Percentiles rank a stretch among this genome's conserved stretches.
These are phyloP conservation scores for Bufo bufo DNA, from an alignment of 2,113 vertebrate genomes.

Conservation along the genomic window DNA sequence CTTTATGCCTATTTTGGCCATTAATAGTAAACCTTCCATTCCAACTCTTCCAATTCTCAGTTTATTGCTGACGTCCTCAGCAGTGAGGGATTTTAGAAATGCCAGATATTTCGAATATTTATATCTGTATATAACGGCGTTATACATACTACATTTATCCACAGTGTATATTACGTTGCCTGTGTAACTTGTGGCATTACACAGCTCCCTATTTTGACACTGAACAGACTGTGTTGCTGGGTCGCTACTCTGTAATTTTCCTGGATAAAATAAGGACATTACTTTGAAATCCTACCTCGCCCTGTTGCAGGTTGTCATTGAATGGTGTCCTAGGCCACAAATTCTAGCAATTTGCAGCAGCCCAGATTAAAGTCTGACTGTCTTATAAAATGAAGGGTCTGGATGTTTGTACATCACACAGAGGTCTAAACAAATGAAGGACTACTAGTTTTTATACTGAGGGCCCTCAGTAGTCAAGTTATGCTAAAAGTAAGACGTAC, in stretches of 20 bases:
- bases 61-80: slow-evolving; percentile 29
- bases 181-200: slow-evolving; percentile 55
- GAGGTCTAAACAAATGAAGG: slow-evolving; percentile 12
- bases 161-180: slow-evolving; percentile 52
- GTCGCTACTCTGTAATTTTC: slow-evolving; percentile 53
- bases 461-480: not conserved
- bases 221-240: slow-evolving; percentile 51
- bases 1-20: not conserved
- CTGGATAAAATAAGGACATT: slow-evolving; percentile 54
- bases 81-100: slow-evolving; percentile 12
- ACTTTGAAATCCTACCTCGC: slow-evolving; percentile 46
- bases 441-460: not conserved
- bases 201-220: slow-evolving; percentile 52
- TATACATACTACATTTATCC: slow-evolving; percentile 45
- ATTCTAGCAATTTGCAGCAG: slow-evolving; percentile 46
- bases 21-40: slow-evolving; percentile 20
- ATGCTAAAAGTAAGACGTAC: not conserved
- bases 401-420: slow-evolving; percentile 2
- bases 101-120: slow-evolving; percentile 4
- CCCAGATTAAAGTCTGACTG: slow-evolving; percentile 53
- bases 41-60: not conserved
- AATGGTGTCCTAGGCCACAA: slow-evolving; percentile 37
- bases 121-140: slow-evolving; percentile 20
- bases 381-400: slow-evolving; percentile 48
- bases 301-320: slow-evolving; percentile 45